phyloP scores from a whole-genome alignment of 2,888 invertebrate genomes.

The Monopis laevigella region DNA sequence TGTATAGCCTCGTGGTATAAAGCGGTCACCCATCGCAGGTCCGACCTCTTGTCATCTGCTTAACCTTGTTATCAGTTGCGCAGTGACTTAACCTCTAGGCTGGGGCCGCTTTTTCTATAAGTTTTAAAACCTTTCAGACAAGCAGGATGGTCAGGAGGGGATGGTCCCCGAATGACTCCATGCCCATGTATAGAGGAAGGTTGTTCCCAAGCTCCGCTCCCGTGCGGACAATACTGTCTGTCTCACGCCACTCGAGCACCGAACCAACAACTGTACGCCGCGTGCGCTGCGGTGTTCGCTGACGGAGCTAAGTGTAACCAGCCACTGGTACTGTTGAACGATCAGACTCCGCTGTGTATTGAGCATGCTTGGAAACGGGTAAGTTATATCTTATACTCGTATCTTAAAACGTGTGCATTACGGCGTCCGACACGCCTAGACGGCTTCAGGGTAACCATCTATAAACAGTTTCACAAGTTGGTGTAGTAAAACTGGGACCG shows the following conservation, averaged over 20 bases:
- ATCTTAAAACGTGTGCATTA: too few relatives aligned
- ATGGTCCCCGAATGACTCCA: conserved; percentile 22
- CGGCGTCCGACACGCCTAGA: too few relatives aligned
- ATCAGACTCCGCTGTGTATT: conserved; percentile 82
- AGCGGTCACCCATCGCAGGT: too few relatives aligned
- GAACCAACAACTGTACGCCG: conserved; percentile 76
- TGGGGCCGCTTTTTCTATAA: too few relatives aligned
- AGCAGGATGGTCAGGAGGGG: conserved; percentile 46
- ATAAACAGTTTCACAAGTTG: too few relatives aligned
- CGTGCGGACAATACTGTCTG: conserved; percentile 84
- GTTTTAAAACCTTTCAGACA: conserved; percentile 28
- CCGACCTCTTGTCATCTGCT: too few relatives aligned
- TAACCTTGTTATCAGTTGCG: too few relatives aligned
- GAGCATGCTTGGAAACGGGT: conserved; percentile 86
- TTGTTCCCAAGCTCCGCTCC: conserved; percentile 63
- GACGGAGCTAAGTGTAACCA: conserved; percentile 56
- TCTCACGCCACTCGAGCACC: conserved; percentile 86
- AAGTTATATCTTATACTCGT: conserved; percentile 27
- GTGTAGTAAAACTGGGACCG: too few relatives aligned
- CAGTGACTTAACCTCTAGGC: too few relatives aligned
- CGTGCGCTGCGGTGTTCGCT: conserved; percentile 60
- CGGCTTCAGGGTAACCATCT: too few relatives aligned
- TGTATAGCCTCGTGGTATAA: too few relatives aligned
- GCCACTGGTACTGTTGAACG: conserved; percentile 50
- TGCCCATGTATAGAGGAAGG: conserved; percentile 1